Evolutionary conservation across 2,888 invertebrate species (phyloP).

Genomic region (Hypsopygia costalis): DNA sequence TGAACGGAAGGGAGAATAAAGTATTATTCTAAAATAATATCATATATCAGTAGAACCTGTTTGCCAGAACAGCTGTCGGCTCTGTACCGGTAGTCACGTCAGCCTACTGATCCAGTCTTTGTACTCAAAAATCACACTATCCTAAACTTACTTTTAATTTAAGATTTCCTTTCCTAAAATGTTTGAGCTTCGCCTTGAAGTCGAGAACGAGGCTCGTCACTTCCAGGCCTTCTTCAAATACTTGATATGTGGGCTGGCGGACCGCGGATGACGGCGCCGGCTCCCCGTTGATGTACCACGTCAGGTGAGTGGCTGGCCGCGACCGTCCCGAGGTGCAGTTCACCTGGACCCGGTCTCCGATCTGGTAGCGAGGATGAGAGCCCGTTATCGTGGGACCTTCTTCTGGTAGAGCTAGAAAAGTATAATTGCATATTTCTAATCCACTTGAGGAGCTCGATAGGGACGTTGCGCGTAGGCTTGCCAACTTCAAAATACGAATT

Average conservation of each 20-base stretch:
- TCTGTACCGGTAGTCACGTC: too few species aligned
- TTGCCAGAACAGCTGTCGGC: too few species aligned
- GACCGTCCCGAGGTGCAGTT: slow-evolving; percentile 92
- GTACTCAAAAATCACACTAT: too few species aligned
- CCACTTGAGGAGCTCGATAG: too few species aligned
- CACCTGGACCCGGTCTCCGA: slow-evolving; percentile 89
- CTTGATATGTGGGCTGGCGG: slow-evolving; percentile 68
- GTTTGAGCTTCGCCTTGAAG: slow-evolving; percentile 89
- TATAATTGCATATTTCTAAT: not conserved
- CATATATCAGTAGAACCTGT: too few species aligned
- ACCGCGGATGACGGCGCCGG: slow-evolving; percentile 81
- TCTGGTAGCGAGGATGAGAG: slow-evolving; percentile 89
- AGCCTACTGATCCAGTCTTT: too few species aligned
- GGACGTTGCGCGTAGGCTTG: too few species aligned
- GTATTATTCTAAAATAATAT: too few species aligned
- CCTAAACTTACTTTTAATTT: slow-evolving; percentile 85
- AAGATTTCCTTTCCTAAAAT: slow-evolving; percentile 91
- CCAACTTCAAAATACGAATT: too few species aligned
- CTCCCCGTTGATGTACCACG: slow-evolving; percentile 94
- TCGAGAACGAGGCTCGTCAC: slow-evolving; percentile 88
- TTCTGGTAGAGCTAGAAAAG: slow-evolving; percentile 85
- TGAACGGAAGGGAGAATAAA: too few species aligned
- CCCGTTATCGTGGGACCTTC: slow-evolving; percentile 91
- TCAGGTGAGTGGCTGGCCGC: slow-evolving; percentile 89
- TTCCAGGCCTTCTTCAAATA: slow-evolving; percentile 84